Conservation (phyloP, 2,113 vertebrate species). For the Myanophis thanlyinensis region DNA sequence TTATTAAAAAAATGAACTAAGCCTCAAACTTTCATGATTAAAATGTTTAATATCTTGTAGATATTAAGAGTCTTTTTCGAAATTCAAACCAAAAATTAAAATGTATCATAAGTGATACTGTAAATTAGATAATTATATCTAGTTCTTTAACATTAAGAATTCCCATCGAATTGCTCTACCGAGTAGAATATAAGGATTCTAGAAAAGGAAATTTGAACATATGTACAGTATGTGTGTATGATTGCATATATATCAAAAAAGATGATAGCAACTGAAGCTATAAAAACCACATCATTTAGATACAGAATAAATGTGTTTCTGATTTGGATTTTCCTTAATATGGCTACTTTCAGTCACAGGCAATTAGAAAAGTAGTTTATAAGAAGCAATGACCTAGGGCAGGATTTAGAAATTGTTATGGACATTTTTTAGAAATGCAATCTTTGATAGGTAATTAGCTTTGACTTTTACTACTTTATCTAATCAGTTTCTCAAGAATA, state of each 20-base stretch:
- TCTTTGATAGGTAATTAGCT: slow-evolving; percentile 34
- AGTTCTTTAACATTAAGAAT: slow-evolving; percentile 24
- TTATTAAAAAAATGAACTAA: background rate
- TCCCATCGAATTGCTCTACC: background rate
- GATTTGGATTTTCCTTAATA: slow-evolving; percentile 30
- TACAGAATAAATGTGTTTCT: slow-evolving; percentile 32
- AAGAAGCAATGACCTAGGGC: slow-evolving; percentile 39
- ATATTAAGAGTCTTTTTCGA: background rate
- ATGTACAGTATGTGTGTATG: background rate
- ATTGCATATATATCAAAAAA: background rate
- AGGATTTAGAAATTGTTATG: slow-evolving; percentile 54
- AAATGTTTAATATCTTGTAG: background rate
- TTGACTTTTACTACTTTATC: slow-evolving; percentile 45
- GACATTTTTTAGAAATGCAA: slow-evolving; percentile 19
- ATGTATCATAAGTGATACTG: slow-evolving; percentile 16
- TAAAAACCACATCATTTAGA: slow-evolving; percentile 29
- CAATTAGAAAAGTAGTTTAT: slow-evolving; percentile 49
- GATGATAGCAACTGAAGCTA: slow-evolving; percentile 6
- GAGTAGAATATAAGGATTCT: background rate
- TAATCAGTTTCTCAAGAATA: slow-evolving; percentile 16
- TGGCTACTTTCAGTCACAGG: slow-evolving; percentile 28
- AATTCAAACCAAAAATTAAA: fast-evolving
- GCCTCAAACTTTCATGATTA: background rate
- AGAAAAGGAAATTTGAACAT: slow-evolving; percentile 27
- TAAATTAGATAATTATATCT: slow-evolving; percentile 1